phyloP scores from a whole-genome alignment of 2,113 vertebrate species.

The Istiophorus platypterus region DNA sequence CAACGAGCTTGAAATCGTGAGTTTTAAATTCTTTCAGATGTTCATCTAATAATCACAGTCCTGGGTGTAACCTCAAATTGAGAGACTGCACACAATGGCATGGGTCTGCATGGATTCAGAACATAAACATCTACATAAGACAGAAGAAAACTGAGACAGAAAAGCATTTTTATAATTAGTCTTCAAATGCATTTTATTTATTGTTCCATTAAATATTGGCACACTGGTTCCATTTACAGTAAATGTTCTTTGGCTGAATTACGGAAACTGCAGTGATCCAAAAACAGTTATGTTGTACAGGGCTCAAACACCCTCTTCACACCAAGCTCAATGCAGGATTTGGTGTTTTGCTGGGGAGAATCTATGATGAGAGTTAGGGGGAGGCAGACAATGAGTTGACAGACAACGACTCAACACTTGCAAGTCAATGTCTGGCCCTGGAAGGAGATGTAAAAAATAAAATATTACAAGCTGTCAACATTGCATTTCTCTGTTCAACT shows the following conservation, averaged over 20 bases:
- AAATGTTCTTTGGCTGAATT: slow-evolving; percentile 30
- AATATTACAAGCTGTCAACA: not conserved
- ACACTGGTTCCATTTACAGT: slow-evolving; percentile 20
- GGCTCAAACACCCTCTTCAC: slow-evolving; percentile 33
- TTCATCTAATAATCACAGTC: slow-evolving; percentile 29
- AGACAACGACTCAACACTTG: slow-evolving; percentile 1
- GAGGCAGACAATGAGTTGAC: slow-evolving; percentile 13
- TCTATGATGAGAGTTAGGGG: not conserved
- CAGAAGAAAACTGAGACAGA: slow-evolving; percentile 27
- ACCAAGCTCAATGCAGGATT: slow-evolving; percentile 36
- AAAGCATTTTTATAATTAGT: slow-evolving; percentile 43
- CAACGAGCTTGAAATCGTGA: slow-evolving; percentile 33
- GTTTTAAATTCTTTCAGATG: slow-evolving; percentile 36
- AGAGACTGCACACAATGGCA: not conserved
- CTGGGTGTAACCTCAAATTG: slow-evolving; percentile 49
- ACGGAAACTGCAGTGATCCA: slow-evolving; percentile 27
- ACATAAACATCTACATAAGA: slow-evolving; percentile 19
- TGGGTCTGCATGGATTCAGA: not conserved
- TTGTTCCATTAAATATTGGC: slow-evolving; percentile 10
- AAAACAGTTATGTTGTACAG: slow-evolving; percentile 13
- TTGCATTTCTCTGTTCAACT: not conserved
- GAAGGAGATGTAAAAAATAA: slow-evolving; percentile 4
- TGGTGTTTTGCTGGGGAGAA: slow-evolving; percentile 2
- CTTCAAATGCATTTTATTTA: slow-evolving; percentile 17
- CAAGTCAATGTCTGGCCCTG: not conserved